Evolutionary conservation across 2,888 invertebrate species (phyloP), one percentile per base, ranked within the genome.

Genomic region (Cosmia trapezina): DNA sequence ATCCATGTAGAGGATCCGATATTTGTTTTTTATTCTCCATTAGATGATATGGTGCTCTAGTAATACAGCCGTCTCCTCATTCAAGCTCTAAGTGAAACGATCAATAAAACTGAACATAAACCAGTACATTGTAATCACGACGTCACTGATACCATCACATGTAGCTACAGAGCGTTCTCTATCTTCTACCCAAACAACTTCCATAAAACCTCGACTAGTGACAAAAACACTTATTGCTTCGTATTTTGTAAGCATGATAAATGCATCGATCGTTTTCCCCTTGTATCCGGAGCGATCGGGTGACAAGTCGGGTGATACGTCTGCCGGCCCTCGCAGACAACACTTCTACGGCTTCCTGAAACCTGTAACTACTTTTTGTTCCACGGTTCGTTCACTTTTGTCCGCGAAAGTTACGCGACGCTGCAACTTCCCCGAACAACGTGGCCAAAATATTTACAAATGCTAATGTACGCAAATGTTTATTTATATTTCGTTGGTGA

Each of bases 271-370:
- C 87, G 86, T 78, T 81, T 77, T 76, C 76, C 66, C 80, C 74
- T 78, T 62, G 73, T 78, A 76, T 79, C 80, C 85, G 80, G 83
- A 77, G 83, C 84, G 86, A 83, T 87, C 81, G 84, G 81, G 83
- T 85, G 86, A 87, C 89, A 83, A 86, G 87, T 86, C 80, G 73
- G 79, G 81, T 83, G 84, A 80, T 79, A 81, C 78, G 82, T 89
- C 84, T 89, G 86, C 89, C 90, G 87, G 66, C 78, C 82, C 79
- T 80, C 84, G 83, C 85, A 89, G 91, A 90, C 91, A 89, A 87
- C 89, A 90, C 87, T 86, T 86, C 87, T 93, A 94, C 86, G 95
- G 95, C 91, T 95, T 95, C 94, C 91, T 92, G 93, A 93, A 95
- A 94, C 94, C 93, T 90, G 89, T 89, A 89, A 92, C 91, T 90